Conservation (phyloP, 2,113 vertebrate species). For the Ardeotis arabs region DNA sequence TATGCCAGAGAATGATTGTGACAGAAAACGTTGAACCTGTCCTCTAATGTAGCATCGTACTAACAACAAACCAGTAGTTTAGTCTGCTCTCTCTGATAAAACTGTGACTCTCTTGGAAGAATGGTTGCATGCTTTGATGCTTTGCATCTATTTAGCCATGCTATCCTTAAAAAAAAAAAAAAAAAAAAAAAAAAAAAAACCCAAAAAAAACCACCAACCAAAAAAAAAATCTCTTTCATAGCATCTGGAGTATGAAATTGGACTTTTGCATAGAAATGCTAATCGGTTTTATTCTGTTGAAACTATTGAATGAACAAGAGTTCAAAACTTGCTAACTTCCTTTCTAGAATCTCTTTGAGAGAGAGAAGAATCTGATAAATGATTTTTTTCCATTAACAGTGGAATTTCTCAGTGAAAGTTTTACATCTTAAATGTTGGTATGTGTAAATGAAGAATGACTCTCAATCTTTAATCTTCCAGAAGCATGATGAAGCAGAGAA, state of each 20-base stretch:
- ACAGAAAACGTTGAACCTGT: not conserved
- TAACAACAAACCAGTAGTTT: not conserved
- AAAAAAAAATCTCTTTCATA: not conserved
- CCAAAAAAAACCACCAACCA: too few relatives aligned
- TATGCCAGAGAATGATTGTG: not conserved
- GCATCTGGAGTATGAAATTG: not conserved
- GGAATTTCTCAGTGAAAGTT: not conserved
- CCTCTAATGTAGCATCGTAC: not conserved
- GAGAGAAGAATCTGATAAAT: not conserved
- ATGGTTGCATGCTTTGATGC: not conserved
- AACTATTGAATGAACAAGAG: not conserved
- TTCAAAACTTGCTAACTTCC: not conserved
- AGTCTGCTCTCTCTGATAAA: not conserved
- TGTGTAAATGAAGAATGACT: not conserved
- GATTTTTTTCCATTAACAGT: not conserved
- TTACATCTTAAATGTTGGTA: not conserved
- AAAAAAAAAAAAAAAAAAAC: not conserved
- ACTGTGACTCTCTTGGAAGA: not conserved
- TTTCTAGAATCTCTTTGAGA: not conserved
- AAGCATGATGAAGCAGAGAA: slow-evolving; percentile 69
- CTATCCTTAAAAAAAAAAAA: not conserved
- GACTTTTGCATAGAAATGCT: not conserved
- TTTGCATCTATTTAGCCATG: not conserved
- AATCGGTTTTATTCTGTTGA: not conserved
- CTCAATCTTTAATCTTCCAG: slow-evolving; percentile 20